These are phyloP conservation scores for Oxyruncus cristatus DNA, from an alignment of 2,113 vertebrate genomes.

Conservation along the genomic window DNA sequence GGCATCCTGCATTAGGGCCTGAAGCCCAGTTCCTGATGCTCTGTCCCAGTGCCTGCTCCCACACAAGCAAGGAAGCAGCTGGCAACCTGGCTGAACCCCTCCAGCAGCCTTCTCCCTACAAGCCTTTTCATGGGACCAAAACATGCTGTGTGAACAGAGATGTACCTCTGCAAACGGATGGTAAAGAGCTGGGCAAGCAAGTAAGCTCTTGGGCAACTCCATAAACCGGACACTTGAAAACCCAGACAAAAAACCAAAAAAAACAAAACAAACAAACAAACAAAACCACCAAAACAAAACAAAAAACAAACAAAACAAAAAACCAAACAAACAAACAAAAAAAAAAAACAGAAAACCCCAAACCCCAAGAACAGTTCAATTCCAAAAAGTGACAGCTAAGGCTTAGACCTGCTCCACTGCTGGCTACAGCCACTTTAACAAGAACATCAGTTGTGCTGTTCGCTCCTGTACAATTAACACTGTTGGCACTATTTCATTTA, in stretches of 20 bases:
- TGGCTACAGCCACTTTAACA: background rate
- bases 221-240: background rate
- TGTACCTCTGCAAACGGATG: background rate
- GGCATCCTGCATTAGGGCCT: background rate
- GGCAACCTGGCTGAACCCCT: background rate
- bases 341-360: fast-evolving
- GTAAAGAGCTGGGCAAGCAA: background rate
- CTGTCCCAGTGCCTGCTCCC: background rate
- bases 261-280: no score
- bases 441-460: background rate
- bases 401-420: background rate
- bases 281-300: no score
- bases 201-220: background rate
- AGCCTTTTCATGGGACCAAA: background rate
- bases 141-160: background rate
- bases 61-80: background rate
- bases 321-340: background rate
- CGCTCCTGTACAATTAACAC: slow-evolving; percentile 29
- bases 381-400: background rate
- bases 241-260: fast-evolving
- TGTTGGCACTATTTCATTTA: slow-evolving; percentile 3
- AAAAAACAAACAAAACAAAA: fast-evolving
- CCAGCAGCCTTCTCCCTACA: fast-evolving
- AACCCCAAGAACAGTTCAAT: background rate
- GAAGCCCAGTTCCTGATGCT: background rate